Evolutionary conservation across 1,140 invertebrate species (phyloP), one percentile per base, ranked within the genome.

Genomic region (Temnothorax nylanderi): DNA sequence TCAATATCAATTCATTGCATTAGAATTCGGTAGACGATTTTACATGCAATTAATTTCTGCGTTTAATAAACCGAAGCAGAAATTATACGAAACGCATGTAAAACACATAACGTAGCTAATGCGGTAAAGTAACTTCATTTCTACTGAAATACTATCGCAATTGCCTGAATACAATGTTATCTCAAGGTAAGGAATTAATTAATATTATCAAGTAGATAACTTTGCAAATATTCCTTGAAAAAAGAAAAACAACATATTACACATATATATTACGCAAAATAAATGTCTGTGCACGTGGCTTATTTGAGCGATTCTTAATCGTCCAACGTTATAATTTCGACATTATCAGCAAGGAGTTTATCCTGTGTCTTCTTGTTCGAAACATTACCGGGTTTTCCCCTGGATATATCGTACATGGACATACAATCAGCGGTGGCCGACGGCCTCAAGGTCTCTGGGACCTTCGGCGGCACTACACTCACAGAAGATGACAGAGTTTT

Each of bases 291-390:
- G 13, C 2, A 21, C 16, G 10, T 47, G n/a, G 10, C 4, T 37
- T 41, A 41, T 5, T 67, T 67, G 37, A 67, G 10, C 6, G n/a
- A 69, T 5, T 75, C 10, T 88, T 49, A 95, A 91, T 95, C 96
- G 85, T 95, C 94, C 34, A 95, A 90, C 18, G 94, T 95, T 49
- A 95, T 95, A 47, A 95, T 95, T 76, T 95, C 95, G 0, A 95
- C 95, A 67, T 89, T 94, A 56, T 95, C 93, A n/a, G 91, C 90
- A 0, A 54, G 65, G 3, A 89, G 76, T 86, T 95, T 93, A 0
- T 92, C 90, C 2, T 64, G 77, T 62, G 85, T 89, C 54, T 89
- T 91, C 2, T 89, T 88, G 13, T 44, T n/a, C 3, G 58, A 26
- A 32, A 67, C n/a, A 7, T 60, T 56, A 18, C 26, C 65, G 6